Evolutionary conservation across 92 coral and sea anemone species (phyloP).

Genomic region (Diadumene lineata): DNA sequence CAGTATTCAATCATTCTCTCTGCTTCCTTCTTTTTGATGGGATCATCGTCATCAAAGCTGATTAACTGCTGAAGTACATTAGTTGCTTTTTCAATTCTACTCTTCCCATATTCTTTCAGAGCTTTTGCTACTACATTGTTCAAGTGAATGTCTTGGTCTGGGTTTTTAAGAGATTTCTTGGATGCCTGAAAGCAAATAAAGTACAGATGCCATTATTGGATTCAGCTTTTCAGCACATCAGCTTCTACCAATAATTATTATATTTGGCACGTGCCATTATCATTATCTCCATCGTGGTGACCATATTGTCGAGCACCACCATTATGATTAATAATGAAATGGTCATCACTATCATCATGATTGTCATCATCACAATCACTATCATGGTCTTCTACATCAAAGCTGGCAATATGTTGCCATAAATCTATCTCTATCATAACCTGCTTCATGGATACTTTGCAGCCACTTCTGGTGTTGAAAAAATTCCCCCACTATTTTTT

Average conservation of each 20-base stretch:
- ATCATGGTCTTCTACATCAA: too few species aligned
- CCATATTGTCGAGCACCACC: neutral
- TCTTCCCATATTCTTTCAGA: slow-evolving; percentile 77
- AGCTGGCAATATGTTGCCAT: too few species aligned
- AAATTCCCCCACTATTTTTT: too few species aligned
- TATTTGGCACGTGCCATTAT: neutral
- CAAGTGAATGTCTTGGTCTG: slow-evolving; percentile 63
- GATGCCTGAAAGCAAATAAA: slow-evolving; percentile 56
- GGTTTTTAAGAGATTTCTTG: slow-evolving; percentile 62
- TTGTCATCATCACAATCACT: neutral
- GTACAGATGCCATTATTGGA: too few species aligned
- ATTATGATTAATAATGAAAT: too few species aligned
- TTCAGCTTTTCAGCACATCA: too few species aligned
- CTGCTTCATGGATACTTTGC: too few species aligned
- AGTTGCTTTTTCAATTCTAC: slow-evolving; percentile 65
- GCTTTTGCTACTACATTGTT: slow-evolving; percentile 78
- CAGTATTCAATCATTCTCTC: slow-evolving; percentile 87
- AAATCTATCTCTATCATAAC: too few species aligned
- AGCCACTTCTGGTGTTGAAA: too few species aligned
- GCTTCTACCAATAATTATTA: too few species aligned
- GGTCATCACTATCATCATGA: neutral
- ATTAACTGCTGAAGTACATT: slow-evolving; percentile 73
- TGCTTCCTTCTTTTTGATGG: slow-evolving; percentile 96
- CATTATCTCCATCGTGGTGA: neutral
- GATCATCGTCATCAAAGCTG: slow-evolving; percentile 96